Conservation (phyloP, 2,888 invertebrate species). For the Busseola fusca region DNA sequence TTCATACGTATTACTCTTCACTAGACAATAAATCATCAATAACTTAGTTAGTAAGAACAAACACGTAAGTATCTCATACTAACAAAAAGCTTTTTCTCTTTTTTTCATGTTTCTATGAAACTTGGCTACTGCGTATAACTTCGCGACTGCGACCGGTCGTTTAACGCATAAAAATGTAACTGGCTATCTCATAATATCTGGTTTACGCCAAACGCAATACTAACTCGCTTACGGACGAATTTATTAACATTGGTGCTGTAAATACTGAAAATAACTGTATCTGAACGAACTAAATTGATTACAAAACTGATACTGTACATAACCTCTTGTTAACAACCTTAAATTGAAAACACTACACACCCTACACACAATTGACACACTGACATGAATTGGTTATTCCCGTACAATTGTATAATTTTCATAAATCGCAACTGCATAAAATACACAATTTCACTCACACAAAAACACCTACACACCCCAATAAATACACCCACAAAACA, state of each 20-base stretch:
- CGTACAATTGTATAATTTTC: neutral
- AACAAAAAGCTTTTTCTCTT: constrained; percentile 87
- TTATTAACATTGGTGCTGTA: constrained; percentile 76
- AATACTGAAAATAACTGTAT: constrained; percentile 64
- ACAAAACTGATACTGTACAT: constrained; percentile 48
- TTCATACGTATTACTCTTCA: constrained; percentile 48
- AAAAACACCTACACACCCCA: constrained; percentile 6
- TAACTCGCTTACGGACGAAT: constrained; percentile 82
- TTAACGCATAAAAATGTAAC: constrained; percentile 78
- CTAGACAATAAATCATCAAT: constrained; percentile 56
- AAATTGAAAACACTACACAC: constrained; percentile 11
- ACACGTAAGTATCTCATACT: constrained; percentile 82
- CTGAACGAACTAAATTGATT: constrained; percentile 42
- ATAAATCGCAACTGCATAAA: constrained; percentile 4
- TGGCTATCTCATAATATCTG: constrained; percentile 87
- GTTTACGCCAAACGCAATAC: constrained; percentile 86
- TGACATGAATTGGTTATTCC: neutral
- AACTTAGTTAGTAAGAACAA: constrained; percentile 67
- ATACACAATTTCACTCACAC: neutral
- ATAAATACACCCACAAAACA: neutral
- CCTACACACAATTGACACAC: neutral
- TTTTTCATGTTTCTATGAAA: constrained; percentile 89
- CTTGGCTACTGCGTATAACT: constrained; percentile 82
- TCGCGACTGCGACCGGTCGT: constrained; percentile 75
- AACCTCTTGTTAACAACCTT: constrained; percentile 32